A percentile compares a stretch with the other conserved stretches of the same genome.
These are phyloP conservation scores for Scopus umbretta DNA, from an alignment of 2,113 vertebrate genomes.

Conservation along the genomic window DNA sequence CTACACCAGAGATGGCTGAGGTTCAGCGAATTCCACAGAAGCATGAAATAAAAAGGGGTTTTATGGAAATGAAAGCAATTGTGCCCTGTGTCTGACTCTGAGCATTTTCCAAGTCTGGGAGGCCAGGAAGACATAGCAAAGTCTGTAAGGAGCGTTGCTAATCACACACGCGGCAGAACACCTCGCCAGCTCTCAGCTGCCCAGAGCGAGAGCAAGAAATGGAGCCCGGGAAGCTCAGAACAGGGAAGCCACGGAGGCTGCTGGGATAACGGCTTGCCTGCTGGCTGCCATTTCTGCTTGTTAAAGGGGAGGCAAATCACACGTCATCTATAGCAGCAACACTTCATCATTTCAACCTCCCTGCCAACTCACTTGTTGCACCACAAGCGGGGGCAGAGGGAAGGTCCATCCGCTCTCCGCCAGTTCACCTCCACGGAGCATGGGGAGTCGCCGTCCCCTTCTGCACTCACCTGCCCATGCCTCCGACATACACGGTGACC, in stretches of 20 bases:
- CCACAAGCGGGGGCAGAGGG: background rate
- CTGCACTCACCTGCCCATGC: background rate
- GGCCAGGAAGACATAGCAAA: background rate
- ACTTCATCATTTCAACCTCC: background rate
- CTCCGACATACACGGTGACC: rapidly evolving
- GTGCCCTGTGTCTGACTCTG: background rate
- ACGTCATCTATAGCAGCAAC: background rate
- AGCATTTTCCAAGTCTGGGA: background rate
- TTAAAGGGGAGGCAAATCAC: background rate
- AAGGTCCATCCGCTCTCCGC: no score
- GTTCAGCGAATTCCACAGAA: background rate
- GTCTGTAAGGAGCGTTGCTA: background rate
- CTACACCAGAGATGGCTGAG: background rate
- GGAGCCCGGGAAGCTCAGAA: background rate
- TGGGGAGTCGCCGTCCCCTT: background rate
- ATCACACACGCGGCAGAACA: background rate
- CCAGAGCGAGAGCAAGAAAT: background rate
- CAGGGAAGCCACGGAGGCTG: background rate
- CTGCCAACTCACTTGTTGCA: background rate
- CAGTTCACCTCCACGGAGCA: no score
- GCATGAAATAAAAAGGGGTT: background rate
- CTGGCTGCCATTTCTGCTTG: background rate
- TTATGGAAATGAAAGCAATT: background rate
- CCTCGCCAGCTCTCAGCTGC: background rate
- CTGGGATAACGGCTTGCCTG: background rate